These are phyloP conservation scores for Mamestra configurata DNA, from an alignment of 1,140 invertebrate genomes.

Conservation along the genomic window DNA sequence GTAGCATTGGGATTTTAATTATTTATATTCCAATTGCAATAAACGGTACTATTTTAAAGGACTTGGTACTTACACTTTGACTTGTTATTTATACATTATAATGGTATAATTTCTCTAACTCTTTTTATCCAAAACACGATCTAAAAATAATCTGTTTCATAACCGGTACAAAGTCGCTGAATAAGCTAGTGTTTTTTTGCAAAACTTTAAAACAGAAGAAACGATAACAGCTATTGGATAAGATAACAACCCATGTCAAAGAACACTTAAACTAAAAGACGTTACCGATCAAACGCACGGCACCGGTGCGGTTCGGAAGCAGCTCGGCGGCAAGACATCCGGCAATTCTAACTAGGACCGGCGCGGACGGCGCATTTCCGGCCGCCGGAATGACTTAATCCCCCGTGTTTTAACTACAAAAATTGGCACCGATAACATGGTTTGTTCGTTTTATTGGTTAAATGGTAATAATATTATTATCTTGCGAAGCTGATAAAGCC, in stretches of 20 bases:
- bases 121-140: too few relatives aligned
- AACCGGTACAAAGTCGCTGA: too few relatives aligned
- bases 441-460: conserved; percentile 34
- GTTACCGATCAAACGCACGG: conserved; percentile 39
- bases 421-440: conserved; percentile 50
- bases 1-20: neutral
- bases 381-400: conserved; percentile 63
- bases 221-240: neutral
- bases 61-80: too few relatives aligned
- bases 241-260: neutral
- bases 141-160: too few relatives aligned
- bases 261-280: conserved; percentile 18
- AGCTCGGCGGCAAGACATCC: conserved; percentile 65
- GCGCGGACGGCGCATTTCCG: conserved; percentile 65
- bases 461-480: conserved; percentile 37
- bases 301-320: conserved; percentile 54
- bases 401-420: conserved; percentile 65
- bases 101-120: too few relatives aligned
- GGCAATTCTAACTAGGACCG: conserved; percentile 59
- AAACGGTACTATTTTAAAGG: too few relatives aligned
- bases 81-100: too few relatives aligned
- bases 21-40: too few relatives aligned
- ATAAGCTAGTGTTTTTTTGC: too few relatives aligned
- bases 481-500: too few relatives aligned
- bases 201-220: too few relatives aligned